Base-by-base conservation (phyloP, 2,113 vertebrate species). In the Corvus hawaiiensis region DNA sequence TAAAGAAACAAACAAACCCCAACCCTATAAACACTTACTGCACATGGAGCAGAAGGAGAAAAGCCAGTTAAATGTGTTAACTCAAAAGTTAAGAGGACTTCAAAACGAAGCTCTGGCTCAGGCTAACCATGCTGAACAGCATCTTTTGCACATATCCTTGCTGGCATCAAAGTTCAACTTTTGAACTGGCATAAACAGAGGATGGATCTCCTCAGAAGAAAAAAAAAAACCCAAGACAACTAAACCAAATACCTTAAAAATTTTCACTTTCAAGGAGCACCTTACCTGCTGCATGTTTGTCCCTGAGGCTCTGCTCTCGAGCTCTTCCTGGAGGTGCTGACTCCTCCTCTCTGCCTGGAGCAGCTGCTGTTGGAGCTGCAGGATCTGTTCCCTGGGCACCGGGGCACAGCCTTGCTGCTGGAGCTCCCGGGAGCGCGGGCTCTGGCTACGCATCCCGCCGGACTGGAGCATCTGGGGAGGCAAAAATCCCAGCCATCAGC, bases 241-340 rank as follows among this genome's bases (percentile, higher is more conserved):
- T 2, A 44, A 67, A 48, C 16, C 59, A 56, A 51, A 21, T 1
- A 16, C 1, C 24, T 69, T 1, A 4, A 10, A 69, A 69, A 39
- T 5, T 2, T 4, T 5, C 32, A 1, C 7, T 17, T 18, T 11
- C 4, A 13, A n/a, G 0, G 27, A 59, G 20, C 13, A 30, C 71
- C 75, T 52, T 98, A 99, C 99, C 99, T 99, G 98, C 64, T 97
- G 98, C 85, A 97, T 84, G 96, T 98, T 98, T 73, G 95, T 96
- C 61, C 98, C 98, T 1, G 97, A 97, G 80, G 97, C 82, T 95
- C 96, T 96, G 37, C 94, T 97, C 87, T 98, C 95, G 9, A 98
- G 96, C 35, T 99, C 98, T 10, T 99, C 98, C 54, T 97, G 98
- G 18, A 98, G 98, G 76, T 94, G 97, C 39, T 98, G 99, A 44